Evolutionary conservation across 2,888 invertebrate species (phyloP), one percentile per base, ranked within the genome.

Genomic region (Archaeoteleia sp.): DNA sequence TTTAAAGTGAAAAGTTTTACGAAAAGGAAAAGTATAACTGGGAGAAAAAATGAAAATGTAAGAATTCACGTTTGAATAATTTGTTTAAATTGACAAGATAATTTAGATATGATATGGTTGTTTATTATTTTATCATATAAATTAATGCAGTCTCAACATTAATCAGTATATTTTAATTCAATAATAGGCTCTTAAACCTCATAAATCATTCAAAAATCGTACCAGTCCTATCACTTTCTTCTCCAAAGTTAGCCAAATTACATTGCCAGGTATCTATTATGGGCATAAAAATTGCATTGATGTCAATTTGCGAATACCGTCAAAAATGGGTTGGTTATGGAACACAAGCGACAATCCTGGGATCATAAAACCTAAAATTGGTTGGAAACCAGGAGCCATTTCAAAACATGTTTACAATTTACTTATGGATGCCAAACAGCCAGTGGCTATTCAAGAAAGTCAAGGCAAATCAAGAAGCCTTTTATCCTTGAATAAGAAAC

Each of bases 321-420:
- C 74, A 6, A 78, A 79, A 14, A 79, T 79, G 79, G 78, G 79
- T 1, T 76, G 76, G 76, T 5, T 4, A 5, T 69, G 68, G 68
- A 43, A 78, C 40, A 73, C 70, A 12, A 65, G 46, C 8, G 66
- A 75, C 1, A 60, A 70, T 10, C 71, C 73, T 5, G 74, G 77
- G 1, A 71, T 60, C 1, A 23, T 70, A 3, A 78, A 73, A 61
- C 67, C 74, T 0, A 70, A 62, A 8, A 62, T 77, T 1, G 78
- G 78, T 5, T 79, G 79, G 78, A 78, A 73, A 60, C 79, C 79
- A 20, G 78, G 78, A 6, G 78, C 78, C 0, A 77, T 79, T 48
- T 67, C 76, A 2, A 75, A 70, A 63, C 63, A 66, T 17, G 72
- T 78, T 15, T 77, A 77, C 63, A 37, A 73, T 20, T 65, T 74